Percentiles rank a stretch among this genome's conserved stretches.
These are phyloP conservation scores for Zaprionus lineosus DNA, from an alignment of 2,888 invertebrate genomes.

Conservation along the genomic window DNA sequence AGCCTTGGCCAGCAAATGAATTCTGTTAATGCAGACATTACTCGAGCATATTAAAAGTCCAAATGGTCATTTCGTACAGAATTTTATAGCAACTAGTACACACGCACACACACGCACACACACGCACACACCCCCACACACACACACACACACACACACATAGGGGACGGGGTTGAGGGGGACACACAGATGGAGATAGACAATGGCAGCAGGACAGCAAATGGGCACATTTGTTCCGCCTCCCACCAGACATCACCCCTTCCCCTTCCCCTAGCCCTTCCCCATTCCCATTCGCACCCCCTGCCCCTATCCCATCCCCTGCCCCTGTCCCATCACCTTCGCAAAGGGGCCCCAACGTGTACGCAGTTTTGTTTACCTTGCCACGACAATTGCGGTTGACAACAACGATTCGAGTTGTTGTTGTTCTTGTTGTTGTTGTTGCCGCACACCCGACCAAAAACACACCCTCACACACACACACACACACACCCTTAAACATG, in stretches of 20 bases:
- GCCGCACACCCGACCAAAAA: too few relatives aligned
- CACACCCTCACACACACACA: too few relatives aligned
- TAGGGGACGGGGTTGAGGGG: too few relatives aligned
- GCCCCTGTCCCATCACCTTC: too few relatives aligned
- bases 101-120: slow-evolving; percentile 27
- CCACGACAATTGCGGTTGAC: slow-evolving; percentile 75
- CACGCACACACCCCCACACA: slow-evolving; percentile 24
- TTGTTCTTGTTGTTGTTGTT: slow-evolving; percentile 11
- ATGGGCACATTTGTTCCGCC: slow-evolving; percentile 73
- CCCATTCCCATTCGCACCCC: too few relatives aligned
- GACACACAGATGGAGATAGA: too few relatives aligned
- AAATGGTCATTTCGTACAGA: slow-evolving; percentile 75
- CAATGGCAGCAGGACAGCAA: slow-evolving; percentile 51
- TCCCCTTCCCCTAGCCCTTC: too few relatives aligned
- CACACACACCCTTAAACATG: neutral
- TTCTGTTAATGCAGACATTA: slow-evolving; percentile 80
- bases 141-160: neutral
- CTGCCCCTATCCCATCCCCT: too few relatives aligned
- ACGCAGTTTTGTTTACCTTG: slow-evolving; percentile 77
- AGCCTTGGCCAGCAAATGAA: slow-evolving; percentile 73
- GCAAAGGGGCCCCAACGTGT: slow-evolving; percentile 48
- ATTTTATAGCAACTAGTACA: slow-evolving; percentile 72
- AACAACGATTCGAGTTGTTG: slow-evolving; percentile 23
- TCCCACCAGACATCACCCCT: too few relatives aligned
- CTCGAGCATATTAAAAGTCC: slow-evolving; percentile 80